Evolutionary conservation across 1,140 invertebrate genomes (phyloP).

Genomic region (Globodera ellingtonae): DNA sequence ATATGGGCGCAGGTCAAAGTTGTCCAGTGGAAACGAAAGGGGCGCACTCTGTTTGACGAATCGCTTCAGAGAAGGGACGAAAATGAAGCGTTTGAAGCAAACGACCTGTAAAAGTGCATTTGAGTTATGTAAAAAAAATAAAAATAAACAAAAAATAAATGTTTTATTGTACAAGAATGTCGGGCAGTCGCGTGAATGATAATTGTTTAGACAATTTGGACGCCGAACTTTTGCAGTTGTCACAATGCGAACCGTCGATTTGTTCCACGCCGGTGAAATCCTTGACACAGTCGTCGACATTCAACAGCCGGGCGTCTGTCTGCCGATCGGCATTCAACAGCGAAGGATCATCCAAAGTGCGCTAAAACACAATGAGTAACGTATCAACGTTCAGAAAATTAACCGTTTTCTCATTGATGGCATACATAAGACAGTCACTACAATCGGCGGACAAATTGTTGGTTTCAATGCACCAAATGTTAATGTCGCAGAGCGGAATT

Average conservation of each 20-base stretch:
- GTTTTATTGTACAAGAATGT: slow-evolving; percentile 6
- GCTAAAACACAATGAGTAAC: neutral
- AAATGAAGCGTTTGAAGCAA: slow-evolving; percentile 85
- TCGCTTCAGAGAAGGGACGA: slow-evolving; percentile 70
- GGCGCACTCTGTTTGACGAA: slow-evolving; percentile 92
- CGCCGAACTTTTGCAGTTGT: slow-evolving; percentile 10
- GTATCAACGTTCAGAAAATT: too few species aligned
- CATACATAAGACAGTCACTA: neutral
- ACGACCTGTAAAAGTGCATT: slow-evolving; percentile 73
- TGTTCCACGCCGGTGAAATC: slow-evolving; percentile 22
- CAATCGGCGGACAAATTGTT: neutral
- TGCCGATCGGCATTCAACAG: neutral
- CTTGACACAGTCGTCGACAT: slow-evolving; percentile 16
- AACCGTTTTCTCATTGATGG: neutral
- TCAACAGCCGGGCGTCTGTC: neutral
- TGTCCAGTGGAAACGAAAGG: slow-evolving; percentile 80
- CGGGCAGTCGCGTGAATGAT: slow-evolving; percentile 16
- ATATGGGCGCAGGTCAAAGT: slow-evolving; percentile 81
- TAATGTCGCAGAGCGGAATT: neutral
- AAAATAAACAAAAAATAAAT: too few species aligned
- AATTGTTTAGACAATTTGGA: slow-evolving; percentile 8
- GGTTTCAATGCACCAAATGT: slow-evolving; percentile 12
- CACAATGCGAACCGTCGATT: slow-evolving; percentile 13
- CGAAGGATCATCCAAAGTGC: slow-evolving; percentile 6
- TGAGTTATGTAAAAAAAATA: too few species aligned